Conservation (phyloP, 2,888 invertebrate genomes). For the Listrodromus nycthemerus region DNA sequence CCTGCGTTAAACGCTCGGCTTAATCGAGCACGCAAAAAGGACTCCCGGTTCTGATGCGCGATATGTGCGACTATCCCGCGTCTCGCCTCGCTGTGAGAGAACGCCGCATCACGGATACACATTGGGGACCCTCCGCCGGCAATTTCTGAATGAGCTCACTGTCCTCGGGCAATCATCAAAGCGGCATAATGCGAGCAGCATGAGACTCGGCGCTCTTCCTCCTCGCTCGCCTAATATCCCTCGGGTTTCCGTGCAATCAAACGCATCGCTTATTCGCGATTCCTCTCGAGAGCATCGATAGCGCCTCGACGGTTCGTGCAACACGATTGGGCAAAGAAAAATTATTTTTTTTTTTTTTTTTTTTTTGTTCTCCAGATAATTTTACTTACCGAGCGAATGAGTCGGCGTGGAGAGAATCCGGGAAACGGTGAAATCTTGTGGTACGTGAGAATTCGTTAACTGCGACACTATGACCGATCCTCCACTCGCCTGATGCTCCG, state of each 20-base stretch:
- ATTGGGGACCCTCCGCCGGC: constrained; percentile 68
- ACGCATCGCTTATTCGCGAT: constrained; percentile 70
- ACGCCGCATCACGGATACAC: constrained; percentile 36
- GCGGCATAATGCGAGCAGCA: constrained; percentile 82
- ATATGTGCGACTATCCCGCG: constrained; percentile 28
- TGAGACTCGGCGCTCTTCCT: constrained; percentile 75
- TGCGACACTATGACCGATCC: constrained; percentile 76
- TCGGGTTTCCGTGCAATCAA: constrained; percentile 77
- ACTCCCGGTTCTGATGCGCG: constrained; percentile 39
- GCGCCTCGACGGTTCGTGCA: too few relatives aligned
- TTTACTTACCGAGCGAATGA: constrained; percentile 78
- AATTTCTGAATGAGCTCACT: constrained; percentile 81
- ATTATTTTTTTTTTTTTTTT: background rate
- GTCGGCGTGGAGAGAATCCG: constrained; percentile 79
- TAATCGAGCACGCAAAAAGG: constrained; percentile 69
- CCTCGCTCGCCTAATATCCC: constrained; percentile 49
- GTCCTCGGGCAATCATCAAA: constrained; percentile 81
- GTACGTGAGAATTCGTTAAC: constrained; percentile 77
- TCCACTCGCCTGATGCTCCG: constrained; percentile 71
- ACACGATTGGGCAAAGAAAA: too few relatives aligned
- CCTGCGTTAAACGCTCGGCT: constrained; percentile 59
- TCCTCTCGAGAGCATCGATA: constrained; percentile 7
- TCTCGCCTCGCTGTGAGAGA: constrained; percentile 53
- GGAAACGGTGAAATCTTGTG: constrained; percentile 83
- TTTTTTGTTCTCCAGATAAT: background rate